Evolutionary conservation across 2,888 invertebrate genomes (phyloP).

Genomic region (Rhagophthalmus giganteus): DNA sequence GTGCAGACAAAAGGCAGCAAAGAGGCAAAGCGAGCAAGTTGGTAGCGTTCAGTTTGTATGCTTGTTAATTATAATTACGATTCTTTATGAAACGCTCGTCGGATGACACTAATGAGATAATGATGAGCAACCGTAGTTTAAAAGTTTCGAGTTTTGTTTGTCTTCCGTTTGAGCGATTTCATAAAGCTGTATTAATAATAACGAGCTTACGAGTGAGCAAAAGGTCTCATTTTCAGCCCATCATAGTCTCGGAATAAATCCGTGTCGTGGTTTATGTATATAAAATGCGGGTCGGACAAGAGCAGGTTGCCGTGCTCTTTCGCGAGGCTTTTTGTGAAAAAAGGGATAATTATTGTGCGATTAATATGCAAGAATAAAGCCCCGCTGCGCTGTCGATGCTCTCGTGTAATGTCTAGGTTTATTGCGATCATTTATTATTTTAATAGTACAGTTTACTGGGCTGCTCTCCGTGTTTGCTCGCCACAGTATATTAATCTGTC

Average conservation of each 20-base stretch:
- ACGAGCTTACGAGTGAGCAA: constrained; percentile 28
- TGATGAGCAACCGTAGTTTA: constrained; percentile 35
- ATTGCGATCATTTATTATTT: constrained; percentile 53
- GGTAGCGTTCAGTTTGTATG: constrained; percentile 33
- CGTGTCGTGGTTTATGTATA: constrained; percentile 12
- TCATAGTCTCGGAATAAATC: constrained; percentile 26
- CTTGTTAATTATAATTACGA: constrained; percentile 43
- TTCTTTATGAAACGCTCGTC: constrained; percentile 39
- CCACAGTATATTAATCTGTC: constrained; percentile 43
- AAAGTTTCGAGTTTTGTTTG: constrained; percentile 35
- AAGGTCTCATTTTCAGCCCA: constrained; percentile 24
- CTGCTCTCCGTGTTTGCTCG: constrained; percentile 45
- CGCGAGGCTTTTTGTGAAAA: constrained; percentile 10
- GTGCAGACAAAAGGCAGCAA: constrained; percentile 44
- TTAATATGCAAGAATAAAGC: constrained; percentile 50
- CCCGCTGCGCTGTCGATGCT: constrained; percentile 51
- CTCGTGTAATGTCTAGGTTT: constrained; percentile 52
- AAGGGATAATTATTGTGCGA: constrained; percentile 50
- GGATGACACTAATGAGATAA: constrained; percentile 42
- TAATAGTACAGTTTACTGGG: constrained; percentile 51
- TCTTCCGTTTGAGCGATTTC: constrained; percentile 33
- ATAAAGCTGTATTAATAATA: constrained; percentile 33
- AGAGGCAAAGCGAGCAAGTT: constrained; percentile 42
- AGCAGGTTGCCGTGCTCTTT: constrained; percentile 10
- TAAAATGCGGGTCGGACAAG: constrained; percentile 13